Evolutionary conservation across 2,797 vertebrate genomes (phyloP).

Genomic region (Sternotherus odoratus): DNA sequence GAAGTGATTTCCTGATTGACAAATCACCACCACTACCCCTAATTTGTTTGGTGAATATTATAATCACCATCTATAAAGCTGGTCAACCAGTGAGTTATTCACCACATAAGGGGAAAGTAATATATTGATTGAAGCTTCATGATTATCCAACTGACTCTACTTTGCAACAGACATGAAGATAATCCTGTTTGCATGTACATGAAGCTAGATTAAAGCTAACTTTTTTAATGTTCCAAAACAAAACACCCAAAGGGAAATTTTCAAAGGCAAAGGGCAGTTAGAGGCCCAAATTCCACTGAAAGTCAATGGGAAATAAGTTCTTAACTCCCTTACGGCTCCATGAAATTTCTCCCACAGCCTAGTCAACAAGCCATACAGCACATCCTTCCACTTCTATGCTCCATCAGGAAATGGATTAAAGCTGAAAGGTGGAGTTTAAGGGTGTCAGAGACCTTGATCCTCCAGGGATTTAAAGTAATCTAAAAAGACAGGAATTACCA

Average conservation of each 20-base stretch:
- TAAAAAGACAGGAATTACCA: not conserved
- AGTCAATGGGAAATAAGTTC: not conserved
- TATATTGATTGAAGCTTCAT: not conserved
- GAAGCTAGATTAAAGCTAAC: not conserved
- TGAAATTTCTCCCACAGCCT: not conserved
- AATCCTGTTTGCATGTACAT: not conserved
- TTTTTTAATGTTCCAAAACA: not conserved
- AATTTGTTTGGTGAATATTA: not conserved
- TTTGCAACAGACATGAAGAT: not conserved
- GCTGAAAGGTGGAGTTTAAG: not conserved
- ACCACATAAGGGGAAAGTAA: not conserved
- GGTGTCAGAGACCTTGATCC: not conserved
- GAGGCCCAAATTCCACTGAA: not conserved
- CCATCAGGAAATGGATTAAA: not conserved
- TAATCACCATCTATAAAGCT: not conserved
- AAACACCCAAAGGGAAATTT: not conserved
- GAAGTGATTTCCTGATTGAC: not conserved
- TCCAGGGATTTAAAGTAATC: not conserved
- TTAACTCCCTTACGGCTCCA: not conserved
- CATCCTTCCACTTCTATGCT: not conserved
- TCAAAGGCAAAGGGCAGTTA: not conserved
- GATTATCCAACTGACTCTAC: not conserved
- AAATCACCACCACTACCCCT: not conserved
- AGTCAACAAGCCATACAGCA: not conserved
- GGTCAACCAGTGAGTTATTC: not conserved